Evolutionary conservation across 2,888 invertebrate species (phyloP), one percentile per base, ranked within the genome.

Genomic region (Cephus pygmeus): DNA sequence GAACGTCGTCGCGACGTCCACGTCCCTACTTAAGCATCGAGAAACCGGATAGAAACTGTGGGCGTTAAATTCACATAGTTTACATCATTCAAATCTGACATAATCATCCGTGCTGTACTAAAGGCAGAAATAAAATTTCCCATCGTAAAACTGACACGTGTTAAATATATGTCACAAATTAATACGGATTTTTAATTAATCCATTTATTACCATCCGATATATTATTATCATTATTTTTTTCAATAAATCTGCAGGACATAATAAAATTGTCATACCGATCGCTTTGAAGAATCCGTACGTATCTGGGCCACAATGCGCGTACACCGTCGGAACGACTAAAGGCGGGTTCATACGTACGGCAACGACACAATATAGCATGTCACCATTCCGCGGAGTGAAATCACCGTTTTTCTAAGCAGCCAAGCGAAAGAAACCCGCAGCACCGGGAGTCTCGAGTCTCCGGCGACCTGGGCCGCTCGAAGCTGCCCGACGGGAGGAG

Each of bases 371-470:
- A 33, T 83, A 81, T 85, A 85, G 86, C 87, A 85, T 89, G 87
- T 89, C 88, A 88, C 88, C 87, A 89, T 89, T 90, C 87, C 89
- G 80, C 84, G 79, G 86, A 88, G 90, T 88, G 89, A 90, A 90
- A 90, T 90, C 89, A 88, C 88, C 85, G 86, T 89, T 89, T 89
- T 90, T 89, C 85, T 85, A 85, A 85, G 81, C 83, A 78, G 75
- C 69, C 73, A 35, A 36, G 73, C 81, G 81, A 79, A 81, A 85
- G 86, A 87, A 87, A 85, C 84, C 82, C 73, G 69, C 69, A 75
- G 76, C 75, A 78, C 73, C 73, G 76, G 68, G 40, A 78, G 68
- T 77, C 71, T 75, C 40, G 73, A 23, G 56, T 75, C 75, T 35
- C 40, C 77, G 56, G 40, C 78, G 78, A 75, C 75, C 15, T 75